Conservation (phyloP, 2,797 vertebrate species). For the Intellagama lesueurii region DNA sequence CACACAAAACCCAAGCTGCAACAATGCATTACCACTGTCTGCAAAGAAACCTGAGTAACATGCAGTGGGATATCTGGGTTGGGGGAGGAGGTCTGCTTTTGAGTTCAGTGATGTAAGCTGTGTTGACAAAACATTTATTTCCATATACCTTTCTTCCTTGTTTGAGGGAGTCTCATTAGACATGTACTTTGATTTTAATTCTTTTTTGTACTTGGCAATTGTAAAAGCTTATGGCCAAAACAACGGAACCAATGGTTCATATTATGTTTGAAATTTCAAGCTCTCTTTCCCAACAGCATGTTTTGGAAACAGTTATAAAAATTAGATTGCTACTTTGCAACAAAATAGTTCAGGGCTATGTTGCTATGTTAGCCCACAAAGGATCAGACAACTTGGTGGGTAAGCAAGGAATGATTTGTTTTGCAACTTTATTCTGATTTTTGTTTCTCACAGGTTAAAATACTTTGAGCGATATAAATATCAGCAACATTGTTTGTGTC, state of each 20-base stretch:
- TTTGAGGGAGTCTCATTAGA: slow-evolving; percentile 3
- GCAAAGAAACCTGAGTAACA: neutral
- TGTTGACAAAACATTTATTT: neutral
- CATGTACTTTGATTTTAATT: slow-evolving; percentile 21
- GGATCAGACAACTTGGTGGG: neutral
- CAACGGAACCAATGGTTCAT: slow-evolving; percentile 9
- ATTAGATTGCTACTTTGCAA: neutral
- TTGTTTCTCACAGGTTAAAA: neutral
- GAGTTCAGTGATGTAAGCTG: neutral
- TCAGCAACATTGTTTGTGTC: neutral
- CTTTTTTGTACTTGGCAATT: neutral
- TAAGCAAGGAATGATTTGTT: neutral
- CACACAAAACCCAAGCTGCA: neutral
- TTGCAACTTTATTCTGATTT: neutral
- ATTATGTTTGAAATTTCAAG: slow-evolving; percentile 13
- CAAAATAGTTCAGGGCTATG: neutral
- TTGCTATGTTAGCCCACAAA: neutral
- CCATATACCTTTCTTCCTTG: slow-evolving; percentile 7
- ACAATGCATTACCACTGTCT: neutral
- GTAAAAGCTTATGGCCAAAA: neutral
- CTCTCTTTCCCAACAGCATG: slow-evolving; percentile 5
- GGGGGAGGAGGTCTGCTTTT: neutral
- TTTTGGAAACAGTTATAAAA: slow-evolving; percentile 22
- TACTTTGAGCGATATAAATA: neutral
- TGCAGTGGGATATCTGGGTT: too few relatives aligned